Conservation (phyloP, 2,888 invertebrate genomes). For the Zaprionus obscuricornis region DNA sequence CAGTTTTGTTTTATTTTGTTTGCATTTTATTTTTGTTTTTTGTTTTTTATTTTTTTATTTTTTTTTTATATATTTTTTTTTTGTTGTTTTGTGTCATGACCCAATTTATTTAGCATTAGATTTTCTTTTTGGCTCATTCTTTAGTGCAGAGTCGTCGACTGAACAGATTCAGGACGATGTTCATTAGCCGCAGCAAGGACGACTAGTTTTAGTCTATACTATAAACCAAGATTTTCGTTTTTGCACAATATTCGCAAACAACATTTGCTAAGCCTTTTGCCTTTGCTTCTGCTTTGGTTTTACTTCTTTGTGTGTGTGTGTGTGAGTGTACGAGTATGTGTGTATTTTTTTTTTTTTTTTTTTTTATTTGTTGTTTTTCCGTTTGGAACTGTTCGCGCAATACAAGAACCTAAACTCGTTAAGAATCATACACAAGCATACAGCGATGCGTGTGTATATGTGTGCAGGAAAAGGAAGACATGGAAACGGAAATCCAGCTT, state of each 20-base stretch:
- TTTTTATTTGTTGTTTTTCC: no score
- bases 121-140: constrained; percentile 1
- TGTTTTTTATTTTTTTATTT: no score
- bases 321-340: no score
- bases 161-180: constrained; percentile 11
- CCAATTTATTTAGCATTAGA: constrained; percentile 29
- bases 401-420: constrained; percentile 51
- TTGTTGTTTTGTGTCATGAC: no score
- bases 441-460: constrained; percentile 5
- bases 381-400: constrained; percentile 26
- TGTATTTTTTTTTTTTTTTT: no score
- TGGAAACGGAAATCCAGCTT: constrained; percentile 63
- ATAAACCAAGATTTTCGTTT: constrained; percentile 22
- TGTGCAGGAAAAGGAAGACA: constrained; percentile 50
- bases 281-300: no score
- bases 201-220: no score
- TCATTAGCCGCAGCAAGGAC: constrained; percentile 28
- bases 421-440: constrained; percentile 39
- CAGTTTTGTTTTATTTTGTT: no score
- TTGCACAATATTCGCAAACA: constrained; percentile 36
- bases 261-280: constrained; percentile 47
- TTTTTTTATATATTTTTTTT: no score
- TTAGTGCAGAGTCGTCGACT: not conserved
- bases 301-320: no score
- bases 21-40: no score